Percentiles rank a stretch among this genome's conserved stretches.
phyloP scores from a whole-genome alignment of 2,113 vertebrate genomes.

The Triplophysa siluroides region DNA sequence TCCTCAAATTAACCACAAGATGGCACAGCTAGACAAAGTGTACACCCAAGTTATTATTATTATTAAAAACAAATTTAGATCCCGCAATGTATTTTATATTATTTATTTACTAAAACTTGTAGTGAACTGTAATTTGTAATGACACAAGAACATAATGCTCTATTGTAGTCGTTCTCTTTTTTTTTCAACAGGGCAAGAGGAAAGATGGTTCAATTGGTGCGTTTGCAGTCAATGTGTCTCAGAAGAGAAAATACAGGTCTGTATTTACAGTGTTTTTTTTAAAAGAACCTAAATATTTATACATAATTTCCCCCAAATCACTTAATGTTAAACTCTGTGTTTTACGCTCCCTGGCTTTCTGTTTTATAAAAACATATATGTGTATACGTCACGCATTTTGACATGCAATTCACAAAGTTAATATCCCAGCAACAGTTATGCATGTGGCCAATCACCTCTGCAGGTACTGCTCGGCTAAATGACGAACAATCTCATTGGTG shows the following conservation, averaged over 20 bases:
- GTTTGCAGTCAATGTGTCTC: conserved; percentile 88
- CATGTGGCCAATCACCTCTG: conserved; percentile 70
- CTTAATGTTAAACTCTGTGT: not conserved
- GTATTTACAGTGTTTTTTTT: not conserved
- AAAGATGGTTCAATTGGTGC: conserved; percentile 86
- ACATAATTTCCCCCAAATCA: not conserved
- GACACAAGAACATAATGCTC: no score
- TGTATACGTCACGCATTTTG: not conserved
- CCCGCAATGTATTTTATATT: not conserved
- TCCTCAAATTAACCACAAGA: conserved; percentile 59
- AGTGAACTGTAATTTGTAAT: not conserved
- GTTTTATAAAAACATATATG: not conserved
- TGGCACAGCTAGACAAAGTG: conserved; percentile 51
- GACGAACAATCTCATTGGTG: conserved; percentile 70
- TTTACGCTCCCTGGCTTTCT: not conserved
- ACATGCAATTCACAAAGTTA: conserved; percentile 30
- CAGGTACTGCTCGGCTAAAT: conserved; percentile 74
- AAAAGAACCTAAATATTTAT: not conserved
- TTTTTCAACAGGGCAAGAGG: conserved; percentile 84
- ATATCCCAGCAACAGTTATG: conserved; percentile 33
- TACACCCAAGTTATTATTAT: not conserved
- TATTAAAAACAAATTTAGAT: not conserved
- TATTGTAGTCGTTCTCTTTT: not conserved
- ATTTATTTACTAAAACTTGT: not conserved
- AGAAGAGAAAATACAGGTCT: conserved; percentile 98